phyloP scores from a whole-genome alignment of 2,888 invertebrate species.

The Danaus chrysippus region DNA sequence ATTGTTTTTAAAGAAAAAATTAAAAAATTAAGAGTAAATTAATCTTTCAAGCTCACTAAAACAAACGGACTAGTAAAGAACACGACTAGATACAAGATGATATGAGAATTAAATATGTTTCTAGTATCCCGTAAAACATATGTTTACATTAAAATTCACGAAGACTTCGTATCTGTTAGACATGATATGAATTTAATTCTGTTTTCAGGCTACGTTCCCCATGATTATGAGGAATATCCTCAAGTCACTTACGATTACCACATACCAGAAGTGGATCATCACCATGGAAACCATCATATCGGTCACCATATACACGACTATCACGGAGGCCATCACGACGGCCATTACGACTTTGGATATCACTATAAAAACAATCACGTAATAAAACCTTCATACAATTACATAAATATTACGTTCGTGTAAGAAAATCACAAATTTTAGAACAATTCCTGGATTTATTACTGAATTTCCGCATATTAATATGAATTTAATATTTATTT shows the following conservation, averaged over 20 bases:
- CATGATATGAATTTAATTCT: background rate
- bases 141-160: background rate
- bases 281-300: conserved; percentile 34
- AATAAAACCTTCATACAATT: conserved; percentile 33
- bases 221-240: conserved; percentile 60
- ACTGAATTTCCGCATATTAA: too few species aligned
- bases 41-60: too few species aligned
- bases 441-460: too few species aligned
- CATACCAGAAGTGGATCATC: conserved; percentile 39
- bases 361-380: conserved; percentile 60
- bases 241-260: conserved; percentile 54
- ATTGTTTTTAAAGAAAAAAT: too few species aligned
- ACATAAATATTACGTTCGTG: too few species aligned
- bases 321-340: conserved; percentile 40
- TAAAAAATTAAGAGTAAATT: too few species aligned
- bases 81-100: too few species aligned
- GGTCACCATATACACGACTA: conserved; percentile 40
- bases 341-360: conserved; percentile 40
- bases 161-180: background rate
- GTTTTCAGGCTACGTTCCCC: conserved; percentile 51
- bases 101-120: too few species aligned
- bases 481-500: too few species aligned
- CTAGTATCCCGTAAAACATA: too few species aligned
- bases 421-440: too few species aligned
- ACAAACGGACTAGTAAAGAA: too few species aligned